Percentiles rank a stretch among this genome's conserved stretches.
phyloP scores from a whole-genome alignment of 2,797 vertebrate species.

The Pteropus rufus region DNA sequence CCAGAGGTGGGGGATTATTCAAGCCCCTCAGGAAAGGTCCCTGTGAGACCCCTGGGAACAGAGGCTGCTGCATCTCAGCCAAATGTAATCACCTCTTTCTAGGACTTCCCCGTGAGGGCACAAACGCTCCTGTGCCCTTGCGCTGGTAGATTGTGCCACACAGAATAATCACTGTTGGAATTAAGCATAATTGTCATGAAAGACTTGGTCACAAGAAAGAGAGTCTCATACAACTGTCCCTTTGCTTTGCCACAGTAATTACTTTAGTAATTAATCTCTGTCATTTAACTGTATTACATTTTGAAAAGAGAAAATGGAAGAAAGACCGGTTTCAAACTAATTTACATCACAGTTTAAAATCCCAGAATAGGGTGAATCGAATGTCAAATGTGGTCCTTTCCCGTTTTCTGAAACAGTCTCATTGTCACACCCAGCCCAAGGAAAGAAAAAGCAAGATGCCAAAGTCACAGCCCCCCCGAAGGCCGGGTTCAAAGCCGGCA shows the following conservation, averaged over 20 bases:
- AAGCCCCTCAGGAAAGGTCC: conserved; percentile 49
- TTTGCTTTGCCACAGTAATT: conserved; percentile 87
- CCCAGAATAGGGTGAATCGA: conserved; percentile 83
- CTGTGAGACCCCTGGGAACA: conserved; percentile 49
- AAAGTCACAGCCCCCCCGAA: conserved; percentile 41
- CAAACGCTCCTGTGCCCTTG: conserved; percentile 75
- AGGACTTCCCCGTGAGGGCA: conserved; percentile 66
- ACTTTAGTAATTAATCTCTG: conserved; percentile 89
- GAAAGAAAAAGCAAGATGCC: background rate
- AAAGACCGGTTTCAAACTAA: conserved; percentile 85
- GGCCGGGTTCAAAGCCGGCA: background rate
- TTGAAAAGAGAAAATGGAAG: conserved; percentile 88
- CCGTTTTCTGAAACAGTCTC: conserved; percentile 70
- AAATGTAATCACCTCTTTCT: conserved; percentile 76
- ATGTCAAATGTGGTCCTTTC: conserved; percentile 82
- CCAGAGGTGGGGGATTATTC: background rate
- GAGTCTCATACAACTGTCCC: conserved; percentile 82
- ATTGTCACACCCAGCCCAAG: background rate
- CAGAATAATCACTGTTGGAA: conserved; percentile 82
- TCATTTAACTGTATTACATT: conserved; percentile 88
- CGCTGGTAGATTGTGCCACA: conserved; percentile 77
- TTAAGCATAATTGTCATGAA: conserved; percentile 85
- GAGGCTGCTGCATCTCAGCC: conserved; percentile 52
- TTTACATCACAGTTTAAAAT: conserved; percentile 87
- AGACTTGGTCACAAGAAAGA: conserved; percentile 83